Percentiles rank a stretch among this genome's conserved stretches.
Evolutionary conservation across 2,113 vertebrate genomes (phyloP).

Genomic region (Hassar affinis): DNA sequence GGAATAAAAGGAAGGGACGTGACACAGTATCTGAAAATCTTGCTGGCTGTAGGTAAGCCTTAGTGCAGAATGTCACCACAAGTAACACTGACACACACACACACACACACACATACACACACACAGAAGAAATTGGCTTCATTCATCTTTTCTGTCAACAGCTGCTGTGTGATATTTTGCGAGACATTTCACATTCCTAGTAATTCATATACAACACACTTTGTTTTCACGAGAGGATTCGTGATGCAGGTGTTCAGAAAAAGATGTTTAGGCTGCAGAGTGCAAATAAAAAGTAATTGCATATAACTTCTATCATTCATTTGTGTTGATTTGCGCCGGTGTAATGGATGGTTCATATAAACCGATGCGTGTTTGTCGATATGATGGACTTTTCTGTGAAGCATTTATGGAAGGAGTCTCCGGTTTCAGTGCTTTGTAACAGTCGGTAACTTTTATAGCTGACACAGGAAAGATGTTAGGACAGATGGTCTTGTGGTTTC

Average conservation of each 20-base stretch:
- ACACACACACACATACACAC: conserved; percentile 16
- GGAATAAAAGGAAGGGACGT: conserved; percentile 68
- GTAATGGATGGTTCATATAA: too few species aligned
- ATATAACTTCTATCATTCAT: too few species aligned
- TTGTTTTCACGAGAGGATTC: background rate
- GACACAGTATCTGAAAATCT: conserved; percentile 61
- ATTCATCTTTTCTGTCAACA: conserved; percentile 7
- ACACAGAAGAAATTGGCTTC: background rate
- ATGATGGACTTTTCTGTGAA: too few species aligned
- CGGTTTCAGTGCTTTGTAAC: too few species aligned
- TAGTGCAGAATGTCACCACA: conserved; percentile 62
- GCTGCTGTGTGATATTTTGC: background rate
- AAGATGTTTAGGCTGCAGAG: background rate
- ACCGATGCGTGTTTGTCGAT: too few species aligned
- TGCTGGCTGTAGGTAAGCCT: conserved; percentile 66
- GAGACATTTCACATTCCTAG: background rate
- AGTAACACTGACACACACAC: conserved; percentile 2
- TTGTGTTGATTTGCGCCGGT: too few species aligned
- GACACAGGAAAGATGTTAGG: too few species aligned
- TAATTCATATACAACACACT: background rate
- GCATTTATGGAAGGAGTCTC: too few species aligned
- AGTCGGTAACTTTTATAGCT: too few species aligned
- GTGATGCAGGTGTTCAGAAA: background rate
- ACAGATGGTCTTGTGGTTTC: too few species aligned
- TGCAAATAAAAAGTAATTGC: background rate